A percentile compares a stretch with the other conserved stretches of the same genome.
These are phyloP conservation scores for Squalus acanthias DNA, from an alignment of 2,797 vertebrate species.

Conservation along the genomic window DNA sequence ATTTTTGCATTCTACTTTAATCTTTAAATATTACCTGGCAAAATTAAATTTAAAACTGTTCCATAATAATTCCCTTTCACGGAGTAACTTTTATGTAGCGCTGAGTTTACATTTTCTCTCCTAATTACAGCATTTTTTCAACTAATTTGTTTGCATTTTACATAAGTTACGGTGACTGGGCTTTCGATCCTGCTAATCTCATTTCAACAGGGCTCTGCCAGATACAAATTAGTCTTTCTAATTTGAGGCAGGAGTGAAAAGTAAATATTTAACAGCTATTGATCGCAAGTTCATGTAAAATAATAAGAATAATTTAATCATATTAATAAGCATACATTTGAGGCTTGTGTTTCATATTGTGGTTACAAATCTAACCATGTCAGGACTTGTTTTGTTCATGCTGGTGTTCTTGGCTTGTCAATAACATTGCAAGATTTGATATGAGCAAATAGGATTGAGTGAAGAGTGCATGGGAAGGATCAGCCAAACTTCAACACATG, in stretches of 20 bases:
- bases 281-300: constrained; percentile 63
- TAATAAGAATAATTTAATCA: constrained; percentile 55
- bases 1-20: not conserved
- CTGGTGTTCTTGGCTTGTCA: not conserved
- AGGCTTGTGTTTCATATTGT: not conserved
- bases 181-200: constrained; percentile 76
- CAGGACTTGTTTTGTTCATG: not conserved
- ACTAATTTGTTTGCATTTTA: constrained; percentile 81
- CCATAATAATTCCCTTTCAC: not conserved
- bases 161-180: constrained; percentile 66
- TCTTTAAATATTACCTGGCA: not conserved
- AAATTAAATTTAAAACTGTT: too few relatives aligned
- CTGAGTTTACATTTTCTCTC: constrained; percentile 70
- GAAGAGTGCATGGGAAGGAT: not conserved
- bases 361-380: not conserved
- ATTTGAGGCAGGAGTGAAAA: constrained; percentile 67
- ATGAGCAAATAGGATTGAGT: not conserved
- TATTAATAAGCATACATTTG: not conserved
- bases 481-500: not conserved
- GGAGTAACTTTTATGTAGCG: constrained; percentile 56
- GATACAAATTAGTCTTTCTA: constrained; percentile 71
- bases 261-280: constrained; percentile 78
- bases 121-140: constrained; percentile 73
- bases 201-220: constrained; percentile 70
- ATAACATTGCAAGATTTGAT: not conserved